Evolutionary conservation across 2,888 invertebrate species (phyloP).

Genomic region (Trichopoda pennipes): DNA sequence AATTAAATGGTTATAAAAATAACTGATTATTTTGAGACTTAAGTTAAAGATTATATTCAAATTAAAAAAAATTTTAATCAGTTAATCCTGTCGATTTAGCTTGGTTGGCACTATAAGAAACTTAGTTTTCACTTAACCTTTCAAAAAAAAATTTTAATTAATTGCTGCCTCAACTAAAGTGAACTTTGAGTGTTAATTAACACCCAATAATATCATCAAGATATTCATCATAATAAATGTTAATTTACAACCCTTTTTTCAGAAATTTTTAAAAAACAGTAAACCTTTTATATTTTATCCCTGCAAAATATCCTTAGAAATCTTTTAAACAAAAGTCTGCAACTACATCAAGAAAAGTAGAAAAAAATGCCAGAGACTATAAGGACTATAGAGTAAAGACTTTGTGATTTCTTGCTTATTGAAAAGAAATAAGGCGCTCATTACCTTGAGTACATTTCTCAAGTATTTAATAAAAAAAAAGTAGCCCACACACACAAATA

Average conservation of each 20-base stretch:
- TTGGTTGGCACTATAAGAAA: no score
- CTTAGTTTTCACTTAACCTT: not conserved
- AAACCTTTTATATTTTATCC: not conserved
- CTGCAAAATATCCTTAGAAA: not conserved
- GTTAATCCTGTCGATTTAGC: no score
- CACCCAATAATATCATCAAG: slow-evolving; percentile 41
- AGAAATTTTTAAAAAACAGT: slow-evolving; percentile 6
- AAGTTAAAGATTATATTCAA: no score
- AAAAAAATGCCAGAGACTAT: slow-evolving; percentile 20
- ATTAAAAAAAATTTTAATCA: no score
- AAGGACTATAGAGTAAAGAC: no score
- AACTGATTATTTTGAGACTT: no score
- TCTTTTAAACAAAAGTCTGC: slow-evolving; percentile 14
- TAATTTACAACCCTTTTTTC: slow-evolving; percentile 61
- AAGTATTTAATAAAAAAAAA: slow-evolving; percentile 4
- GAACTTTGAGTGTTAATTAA: slow-evolving; percentile 51
- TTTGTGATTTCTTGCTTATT: slow-evolving; percentile 42
- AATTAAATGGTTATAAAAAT: no score
- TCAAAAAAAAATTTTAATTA: slow-evolving; percentile 31
- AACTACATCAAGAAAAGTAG: not conserved
- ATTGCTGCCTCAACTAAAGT: slow-evolving; percentile 3
- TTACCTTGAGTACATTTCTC: slow-evolving; percentile 40
- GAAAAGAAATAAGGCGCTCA: slow-evolving; percentile 43
- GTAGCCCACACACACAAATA: not conserved
- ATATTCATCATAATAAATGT: slow-evolving; percentile 38